Conservation (phyloP, 1,140 invertebrate species). For the Diprion similis region DNA sequence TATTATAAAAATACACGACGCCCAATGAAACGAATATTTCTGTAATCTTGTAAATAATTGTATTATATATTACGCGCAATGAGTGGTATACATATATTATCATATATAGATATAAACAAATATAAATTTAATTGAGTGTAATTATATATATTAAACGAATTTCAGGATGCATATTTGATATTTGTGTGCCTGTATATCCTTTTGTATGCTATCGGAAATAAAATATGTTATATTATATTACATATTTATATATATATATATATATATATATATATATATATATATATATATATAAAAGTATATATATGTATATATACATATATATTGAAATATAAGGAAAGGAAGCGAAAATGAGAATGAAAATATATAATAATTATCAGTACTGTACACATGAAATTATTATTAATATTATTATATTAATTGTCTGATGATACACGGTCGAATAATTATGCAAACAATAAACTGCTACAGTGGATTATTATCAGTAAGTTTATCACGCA, state of each 20-base stretch:
- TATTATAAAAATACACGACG: background rate
- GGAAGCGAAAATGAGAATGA: background rate
- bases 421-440: background rate
- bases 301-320: too few relatives aligned
- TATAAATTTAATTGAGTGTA: background rate
- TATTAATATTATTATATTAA: background rate
- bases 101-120: too few relatives aligned
- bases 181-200: constrained; percentile 61
- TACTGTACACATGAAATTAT: constrained; percentile 1
- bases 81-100: too few relatives aligned
- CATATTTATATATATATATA: background rate
- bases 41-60: background rate
- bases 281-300: too few relatives aligned
- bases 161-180: constrained; percentile 60
- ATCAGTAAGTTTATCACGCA: too few relatives aligned
- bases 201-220: constrained; percentile 59
- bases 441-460: background rate
- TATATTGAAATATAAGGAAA: background rate
- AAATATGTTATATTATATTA: constrained; percentile 17
- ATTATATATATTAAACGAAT: background rate
- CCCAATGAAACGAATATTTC: too few relatives aligned
- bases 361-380: background rate
- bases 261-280: background rate
- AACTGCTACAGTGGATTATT: background rate
- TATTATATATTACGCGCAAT: background rate